phyloP scores from a whole-genome alignment of 2,113 vertebrate genomes.

The Gopherus evgoodei region DNA sequence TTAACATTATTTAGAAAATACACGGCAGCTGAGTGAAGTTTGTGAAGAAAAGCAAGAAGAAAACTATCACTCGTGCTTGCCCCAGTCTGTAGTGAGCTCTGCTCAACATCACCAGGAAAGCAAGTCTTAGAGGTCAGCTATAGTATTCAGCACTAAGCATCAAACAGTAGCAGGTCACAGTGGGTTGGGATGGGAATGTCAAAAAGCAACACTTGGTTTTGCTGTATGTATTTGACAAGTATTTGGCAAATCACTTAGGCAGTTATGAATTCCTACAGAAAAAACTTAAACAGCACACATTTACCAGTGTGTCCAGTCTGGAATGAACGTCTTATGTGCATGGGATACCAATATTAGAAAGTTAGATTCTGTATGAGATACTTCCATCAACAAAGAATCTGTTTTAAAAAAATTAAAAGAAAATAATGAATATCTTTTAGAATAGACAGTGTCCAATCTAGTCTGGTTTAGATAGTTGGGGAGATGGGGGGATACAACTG shows the following conservation, averaged over 20 bases:
- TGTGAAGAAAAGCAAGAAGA: not conserved
- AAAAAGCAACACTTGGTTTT: rapidly evolving
- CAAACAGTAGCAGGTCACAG: rapidly evolving
- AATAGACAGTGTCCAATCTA: not conserved
- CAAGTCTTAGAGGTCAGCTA: not conserved
- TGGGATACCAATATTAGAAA: not conserved
- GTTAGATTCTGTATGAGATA: not conserved
- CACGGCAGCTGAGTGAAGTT: not conserved
- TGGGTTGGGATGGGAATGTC: not conserved
- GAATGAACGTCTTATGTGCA: not conserved
- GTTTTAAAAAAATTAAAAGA: not conserved
- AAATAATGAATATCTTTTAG: no score
- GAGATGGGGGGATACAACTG: not conserved
- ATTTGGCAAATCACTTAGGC: not conserved
- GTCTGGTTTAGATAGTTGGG: not conserved
- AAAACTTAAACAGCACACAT: not conserved
- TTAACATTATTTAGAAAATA: not conserved
- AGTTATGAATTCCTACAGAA: not conserved
- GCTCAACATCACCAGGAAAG: rapidly evolving
- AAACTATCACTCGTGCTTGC: not conserved
- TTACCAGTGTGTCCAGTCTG: not conserved
- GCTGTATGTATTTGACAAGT: not conserved
- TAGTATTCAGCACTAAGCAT: not conserved
- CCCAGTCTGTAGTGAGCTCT: rapidly evolving
- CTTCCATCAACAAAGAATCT: not conserved